phyloP scores from a whole-genome alignment of 1,140 invertebrate genomes.

The Lucilia sericata region DNA sequence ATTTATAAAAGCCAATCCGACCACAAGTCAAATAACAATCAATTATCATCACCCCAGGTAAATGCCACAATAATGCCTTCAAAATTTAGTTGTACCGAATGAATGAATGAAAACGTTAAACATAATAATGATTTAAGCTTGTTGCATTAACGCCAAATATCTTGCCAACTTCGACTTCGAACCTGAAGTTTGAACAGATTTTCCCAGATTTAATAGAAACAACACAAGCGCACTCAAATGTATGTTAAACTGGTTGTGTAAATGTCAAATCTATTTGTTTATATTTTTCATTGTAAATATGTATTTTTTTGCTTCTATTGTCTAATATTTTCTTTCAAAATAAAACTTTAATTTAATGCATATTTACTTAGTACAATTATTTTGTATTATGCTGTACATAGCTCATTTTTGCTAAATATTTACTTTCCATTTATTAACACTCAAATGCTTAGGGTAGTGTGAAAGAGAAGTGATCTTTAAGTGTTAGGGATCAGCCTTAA shows the following conservation, averaged over 20 bases:
- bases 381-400: neutral
- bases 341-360: constrained; percentile 1
- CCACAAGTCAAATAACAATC: constrained; percentile 10
- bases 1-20: neutral
- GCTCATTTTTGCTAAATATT: neutral
- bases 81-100: neutral
- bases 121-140: neutral
- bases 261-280: constrained; percentile 17
- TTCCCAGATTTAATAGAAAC: neutral
- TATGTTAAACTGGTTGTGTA: neutral
- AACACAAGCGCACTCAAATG: neutral
- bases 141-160: constrained; percentile 10
- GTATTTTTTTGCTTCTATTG: neutral
- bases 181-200: neutral
- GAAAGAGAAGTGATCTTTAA: too few relatives aligned
- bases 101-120: neutral
- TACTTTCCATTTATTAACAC: constrained; percentile 11
- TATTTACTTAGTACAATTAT: neutral
- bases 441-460: neutral
- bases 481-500: too few relatives aligned
- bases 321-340: neutral
- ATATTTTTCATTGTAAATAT: neutral
- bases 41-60: constrained; percentile 17
- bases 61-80: constrained; percentile 24
- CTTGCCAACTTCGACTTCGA: neutral